Evolutionary conservation across 2,113 vertebrate species (phyloP), one percentile per base, ranked within the genome.

Genomic region (Marmota flaviventris): DNA sequence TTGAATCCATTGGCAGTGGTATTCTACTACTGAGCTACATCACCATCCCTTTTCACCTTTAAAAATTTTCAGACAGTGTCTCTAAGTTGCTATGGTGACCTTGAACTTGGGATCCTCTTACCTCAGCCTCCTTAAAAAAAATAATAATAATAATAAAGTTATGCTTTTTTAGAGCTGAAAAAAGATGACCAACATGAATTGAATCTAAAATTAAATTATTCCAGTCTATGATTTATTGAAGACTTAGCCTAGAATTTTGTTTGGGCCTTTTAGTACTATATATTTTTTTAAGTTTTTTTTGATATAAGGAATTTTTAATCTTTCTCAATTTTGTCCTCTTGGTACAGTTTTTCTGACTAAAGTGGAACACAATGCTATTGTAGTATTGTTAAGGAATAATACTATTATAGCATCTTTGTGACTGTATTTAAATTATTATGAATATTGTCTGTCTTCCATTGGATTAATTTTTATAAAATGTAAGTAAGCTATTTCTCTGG

Each of bases 191-290:
- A 86, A 51, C 14, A 79, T 94, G 63, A 83, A 78, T 78, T 73
- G 32, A 69, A 37, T 51, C 51, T 51, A 51, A 51, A 94, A 92
- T 17, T 48, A 92, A 94, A 95, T 34, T 63, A 77, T 53, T 89
- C 37, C 5, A 24, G 53, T 79, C n/a, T 69, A 27, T 92, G 72
- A 79, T 53, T 85, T 78, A 77, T 56, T 93, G 25, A 61, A 93
- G 91, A 69, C 67, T 89, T 94, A 93, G 8, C 56, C 56, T 89
- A 58, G 65, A 85, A 65, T 92, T 89, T 89, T 94, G 25, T 89
- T 81, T 84, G 34, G 73, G 61, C 16, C 42, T 77, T 77, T 45
- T 89, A n/a, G 7, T 72, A n/a, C 11, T 91, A 45, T 72, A 24
- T 87, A 78, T 32, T 53, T 88, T 83, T 88, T 45, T 45, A 45